Conservation (phyloP, 2,113 vertebrate species). For the Zeus faber region DNA sequence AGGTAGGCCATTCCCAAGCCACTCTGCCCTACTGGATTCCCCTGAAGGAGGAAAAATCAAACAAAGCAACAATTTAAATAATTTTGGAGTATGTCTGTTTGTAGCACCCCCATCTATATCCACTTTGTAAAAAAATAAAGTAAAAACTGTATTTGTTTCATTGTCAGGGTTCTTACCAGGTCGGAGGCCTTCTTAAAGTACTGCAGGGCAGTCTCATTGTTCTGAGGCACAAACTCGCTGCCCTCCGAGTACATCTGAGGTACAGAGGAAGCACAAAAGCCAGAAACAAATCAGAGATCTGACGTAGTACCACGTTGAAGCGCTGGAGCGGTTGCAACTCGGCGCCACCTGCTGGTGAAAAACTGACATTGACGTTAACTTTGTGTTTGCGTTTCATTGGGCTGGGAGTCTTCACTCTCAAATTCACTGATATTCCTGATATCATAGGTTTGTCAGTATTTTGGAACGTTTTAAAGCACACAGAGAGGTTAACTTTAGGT, state of each 20-base stretch:
- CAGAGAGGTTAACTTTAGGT: too few species aligned
- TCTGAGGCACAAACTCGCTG: slow-evolving; percentile 89
- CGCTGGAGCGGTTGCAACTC: too few species aligned
- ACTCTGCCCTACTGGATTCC: slow-evolving; percentile 97
- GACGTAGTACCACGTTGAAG: background rate
- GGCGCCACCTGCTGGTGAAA: background rate
- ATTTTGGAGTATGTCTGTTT: background rate
- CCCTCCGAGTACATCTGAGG: slow-evolving; percentile 97
- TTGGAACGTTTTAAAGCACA: too few species aligned
- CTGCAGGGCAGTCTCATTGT: slow-evolving; percentile 94
- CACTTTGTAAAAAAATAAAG: background rate
- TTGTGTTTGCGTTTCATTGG: too few species aligned
- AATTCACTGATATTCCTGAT: too few species aligned
- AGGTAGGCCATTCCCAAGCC: slow-evolving; percentile 98
- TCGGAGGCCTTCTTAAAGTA: slow-evolving; percentile 98
- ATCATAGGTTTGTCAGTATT: too few species aligned
- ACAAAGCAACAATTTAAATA: background rate
- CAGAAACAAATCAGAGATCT: background rate
- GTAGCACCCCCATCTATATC: background rate
- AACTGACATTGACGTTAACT: background rate
- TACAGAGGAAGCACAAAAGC: slow-evolving; percentile 25
- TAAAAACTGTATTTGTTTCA: background rate
- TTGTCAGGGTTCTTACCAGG: slow-evolving; percentile 75
- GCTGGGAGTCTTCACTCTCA: too few species aligned
- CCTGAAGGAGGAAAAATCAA: slow-evolving; percentile 68